phyloP scores from a whole-genome alignment of 2,888 invertebrate genomes.

The Ligdia adustata region DNA sequence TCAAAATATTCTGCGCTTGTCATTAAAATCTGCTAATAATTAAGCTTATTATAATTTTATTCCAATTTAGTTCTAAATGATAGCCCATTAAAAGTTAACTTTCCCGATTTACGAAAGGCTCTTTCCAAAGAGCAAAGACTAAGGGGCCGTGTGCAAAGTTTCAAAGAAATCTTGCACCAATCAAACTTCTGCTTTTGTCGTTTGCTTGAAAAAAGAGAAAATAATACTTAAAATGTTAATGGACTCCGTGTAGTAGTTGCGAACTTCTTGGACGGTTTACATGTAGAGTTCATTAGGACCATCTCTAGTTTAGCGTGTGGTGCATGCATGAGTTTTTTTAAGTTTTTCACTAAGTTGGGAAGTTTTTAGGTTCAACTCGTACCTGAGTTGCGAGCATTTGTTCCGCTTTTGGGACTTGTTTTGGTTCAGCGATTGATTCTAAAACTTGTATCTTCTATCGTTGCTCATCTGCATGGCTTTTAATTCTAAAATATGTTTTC shows the following conservation, averaged over 20 bases:
- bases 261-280: slow-evolving; percentile 70
- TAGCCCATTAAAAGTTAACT: not conserved
- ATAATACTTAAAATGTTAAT: slow-evolving; percentile 65
- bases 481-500: too few species aligned
- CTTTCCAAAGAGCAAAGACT: slow-evolving; percentile 1
- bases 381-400: too few species aligned
- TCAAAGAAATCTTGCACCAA: slow-evolving; percentile 22
- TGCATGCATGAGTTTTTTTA: slow-evolving; percentile 13
- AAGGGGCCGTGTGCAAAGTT: not conserved
- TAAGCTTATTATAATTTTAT: too few species aligned
- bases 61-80: too few species aligned
- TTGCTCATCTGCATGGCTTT: too few species aligned
- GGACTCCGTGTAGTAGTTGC: slow-evolving; percentile 64
- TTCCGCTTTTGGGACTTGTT: too few species aligned
- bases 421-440: too few species aligned
- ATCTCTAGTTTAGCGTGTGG: slow-evolving; percentile 41
- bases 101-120: not conserved
- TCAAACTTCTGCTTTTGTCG: slow-evolving; percentile 23
- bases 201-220: slow-evolving; percentile 39
- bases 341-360: too few species aligned
- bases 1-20: too few species aligned
- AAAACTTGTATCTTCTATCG: too few species aligned
- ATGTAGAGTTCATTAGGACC: slow-evolving; percentile 69
- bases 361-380: too few species aligned
- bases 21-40: too few species aligned